phyloP scores from a whole-genome alignment of 2,888 invertebrate species.

The Ormyrus labotus region DNA sequence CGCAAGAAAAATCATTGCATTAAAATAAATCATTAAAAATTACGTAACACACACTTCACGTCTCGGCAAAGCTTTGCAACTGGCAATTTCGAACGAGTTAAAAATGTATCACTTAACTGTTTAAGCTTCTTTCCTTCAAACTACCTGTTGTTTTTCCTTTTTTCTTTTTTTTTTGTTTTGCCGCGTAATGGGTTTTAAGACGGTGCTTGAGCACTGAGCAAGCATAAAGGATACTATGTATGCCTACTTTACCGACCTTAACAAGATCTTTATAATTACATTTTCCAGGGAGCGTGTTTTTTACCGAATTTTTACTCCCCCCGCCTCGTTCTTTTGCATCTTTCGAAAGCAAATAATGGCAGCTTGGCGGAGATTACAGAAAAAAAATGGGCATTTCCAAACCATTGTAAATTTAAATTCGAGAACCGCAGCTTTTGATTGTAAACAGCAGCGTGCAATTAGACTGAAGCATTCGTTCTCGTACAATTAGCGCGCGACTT shows the following conservation, averaged over 20 bases:
- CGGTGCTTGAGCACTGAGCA: constrained; percentile 18
- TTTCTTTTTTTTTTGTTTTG: constrained; percentile 25
- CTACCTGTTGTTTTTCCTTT: constrained; percentile 44
- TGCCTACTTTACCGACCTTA: constrained; percentile 32
- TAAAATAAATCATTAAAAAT: background rate
- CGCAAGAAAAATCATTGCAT: too few relatives aligned
- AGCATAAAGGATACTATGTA: constrained; percentile 15
- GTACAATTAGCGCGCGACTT: background rate
- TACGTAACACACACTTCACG: background rate
- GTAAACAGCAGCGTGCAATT: too few relatives aligned
- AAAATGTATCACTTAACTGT: constrained; percentile 15
- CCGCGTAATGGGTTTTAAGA: constrained; percentile 36
- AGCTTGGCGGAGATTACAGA: too few relatives aligned
- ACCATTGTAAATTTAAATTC: too few relatives aligned
- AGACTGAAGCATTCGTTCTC: too few relatives aligned
- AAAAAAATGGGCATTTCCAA: too few relatives aligned
- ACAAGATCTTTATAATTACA: constrained; percentile 45
- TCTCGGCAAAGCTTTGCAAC: background rate
- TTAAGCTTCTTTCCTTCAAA: constrained; percentile 16
- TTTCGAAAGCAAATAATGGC: too few relatives aligned
- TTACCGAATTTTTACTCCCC: constrained; percentile 29
- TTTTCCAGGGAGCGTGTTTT: constrained; percentile 29
- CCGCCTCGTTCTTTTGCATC: background rate
- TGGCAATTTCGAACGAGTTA: background rate
- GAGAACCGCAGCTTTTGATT: too few relatives aligned